A percentile compares a stretch with the other conserved stretches of the same genome.
Evolutionary conservation across 2,797 vertebrate genomes (phyloP).

Genomic region (Diceros bicornis): DNA sequence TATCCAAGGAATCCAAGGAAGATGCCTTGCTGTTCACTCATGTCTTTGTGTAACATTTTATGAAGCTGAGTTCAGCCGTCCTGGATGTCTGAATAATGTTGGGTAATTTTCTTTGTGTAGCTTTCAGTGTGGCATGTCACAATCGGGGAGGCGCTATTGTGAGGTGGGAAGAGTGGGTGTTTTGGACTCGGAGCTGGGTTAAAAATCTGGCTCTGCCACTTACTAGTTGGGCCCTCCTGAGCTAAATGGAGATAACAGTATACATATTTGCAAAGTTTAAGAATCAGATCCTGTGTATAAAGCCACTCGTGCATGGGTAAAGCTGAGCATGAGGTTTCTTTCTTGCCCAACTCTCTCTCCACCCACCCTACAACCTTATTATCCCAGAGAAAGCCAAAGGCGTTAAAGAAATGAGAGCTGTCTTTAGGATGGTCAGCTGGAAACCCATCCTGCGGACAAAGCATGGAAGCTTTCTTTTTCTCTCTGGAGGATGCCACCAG

Average conservation of each 20-base stretch:
- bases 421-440: not conserved
- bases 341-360: not conserved
- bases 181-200: not conserved
- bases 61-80: constrained; percentile 46
- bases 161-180: not conserved
- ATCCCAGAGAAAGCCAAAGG: constrained; percentile 2
- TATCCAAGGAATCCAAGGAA: not conserved
- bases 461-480: not conserved
- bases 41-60: constrained; percentile 10
- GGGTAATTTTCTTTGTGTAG: not conserved
- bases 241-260: not conserved
- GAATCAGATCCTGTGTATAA: not conserved
- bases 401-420: not conserved
- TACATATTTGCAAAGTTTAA: not conserved
- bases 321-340: not conserved
- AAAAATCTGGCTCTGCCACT: not conserved
- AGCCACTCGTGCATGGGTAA: not conserved
- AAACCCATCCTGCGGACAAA: not conserved
- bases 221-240: not conserved
- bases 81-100: not conserved
- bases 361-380: not conserved
- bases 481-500: not conserved
- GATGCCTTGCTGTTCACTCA: constrained; percentile 28
- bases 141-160: not conserved
- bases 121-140: not conserved